Percentiles rank a stretch among this genome's conserved stretches.
phyloP scores from a whole-genome alignment of 2,797 vertebrate genomes.

The Anguilla obscura region DNA sequence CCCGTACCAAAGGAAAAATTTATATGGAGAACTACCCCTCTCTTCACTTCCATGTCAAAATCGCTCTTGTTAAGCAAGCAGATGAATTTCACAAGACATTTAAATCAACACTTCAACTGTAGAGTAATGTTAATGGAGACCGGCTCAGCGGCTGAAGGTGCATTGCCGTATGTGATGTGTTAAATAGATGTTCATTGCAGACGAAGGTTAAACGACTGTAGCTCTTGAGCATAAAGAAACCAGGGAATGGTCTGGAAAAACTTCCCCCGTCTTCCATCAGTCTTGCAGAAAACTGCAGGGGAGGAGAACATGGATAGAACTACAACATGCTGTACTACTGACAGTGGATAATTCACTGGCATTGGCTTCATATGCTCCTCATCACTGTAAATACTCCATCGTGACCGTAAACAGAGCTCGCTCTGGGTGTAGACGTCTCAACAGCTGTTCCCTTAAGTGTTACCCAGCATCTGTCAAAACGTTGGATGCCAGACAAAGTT shows the following conservation, averaged over 20 bases:
- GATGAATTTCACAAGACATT: conserved; percentile 65
- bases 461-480: conserved; percentile 46
- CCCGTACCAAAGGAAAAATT: conserved; percentile 71
- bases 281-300: conserved; percentile 3
- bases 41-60: conserved; percentile 72
- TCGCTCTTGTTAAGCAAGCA: conserved; percentile 62
- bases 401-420: conserved; percentile 29
- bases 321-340: neutral
- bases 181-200: conserved; percentile 24
- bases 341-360: neutral
- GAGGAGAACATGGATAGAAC: neutral
- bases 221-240: neutral
- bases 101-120: conserved; percentile 49
- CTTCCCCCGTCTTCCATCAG: neutral
- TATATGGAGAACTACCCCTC: conserved; percentile 63
- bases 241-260: neutral
- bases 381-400: conserved; percentile 24
- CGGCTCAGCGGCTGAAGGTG: conserved; percentile 12
- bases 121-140: neutral
- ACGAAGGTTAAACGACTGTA: conserved; percentile 21
- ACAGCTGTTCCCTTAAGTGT: conserved; percentile 48
- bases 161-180: neutral
- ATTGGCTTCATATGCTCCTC: conserved; percentile 21
- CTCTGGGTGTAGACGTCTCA: conserved; percentile 40
- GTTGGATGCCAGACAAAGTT: conserved; percentile 37